A percentile compares a stretch with the other conserved stretches of the same genome.
phyloP scores from a whole-genome alignment of 2,797 vertebrate genomes.

The Poeciliopsis presidionis region DNA sequence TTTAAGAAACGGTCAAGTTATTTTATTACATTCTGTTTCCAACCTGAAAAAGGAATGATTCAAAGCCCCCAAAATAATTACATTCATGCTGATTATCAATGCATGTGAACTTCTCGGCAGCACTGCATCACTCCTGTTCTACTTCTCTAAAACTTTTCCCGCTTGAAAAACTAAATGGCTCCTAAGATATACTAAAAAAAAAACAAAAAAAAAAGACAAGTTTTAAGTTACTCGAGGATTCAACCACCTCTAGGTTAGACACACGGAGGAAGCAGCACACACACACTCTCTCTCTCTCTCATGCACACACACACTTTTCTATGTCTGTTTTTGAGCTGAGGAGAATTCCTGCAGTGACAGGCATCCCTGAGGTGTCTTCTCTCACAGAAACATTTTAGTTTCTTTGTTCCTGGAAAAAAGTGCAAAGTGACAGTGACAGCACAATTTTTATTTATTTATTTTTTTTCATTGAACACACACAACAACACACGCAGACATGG shows the following conservation, averaged over 20 bases:
- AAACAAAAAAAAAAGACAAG: not conserved
- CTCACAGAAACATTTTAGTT: slow-evolving; percentile 68
- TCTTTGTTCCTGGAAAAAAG: slow-evolving; percentile 66
- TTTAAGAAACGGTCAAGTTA: not conserved
- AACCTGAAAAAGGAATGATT: not conserved
- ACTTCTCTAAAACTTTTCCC: slow-evolving; percentile 44
- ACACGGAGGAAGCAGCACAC: slow-evolving; percentile 26
- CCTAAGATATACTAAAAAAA: slow-evolving; percentile 3
- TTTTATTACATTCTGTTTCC: not conserved
- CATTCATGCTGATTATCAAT: not conserved
- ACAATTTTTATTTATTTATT: slow-evolving; percentile 22
- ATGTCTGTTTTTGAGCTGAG: slow-evolving; percentile 43
- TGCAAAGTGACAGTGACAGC: slow-evolving; percentile 73
- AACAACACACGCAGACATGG: slow-evolving; percentile 1
- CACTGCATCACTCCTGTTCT: slow-evolving; percentile 26
- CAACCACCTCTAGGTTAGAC: slow-evolving; percentile 51
- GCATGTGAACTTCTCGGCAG: not conserved
- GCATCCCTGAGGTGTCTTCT: slow-evolving; percentile 69
- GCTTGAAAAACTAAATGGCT: slow-evolving; percentile 34
- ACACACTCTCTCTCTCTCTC: not conserved
- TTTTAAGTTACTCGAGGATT: slow-evolving; percentile 50
- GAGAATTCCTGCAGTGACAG: slow-evolving; percentile 67
- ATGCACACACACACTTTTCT: slow-evolving; percentile 26
- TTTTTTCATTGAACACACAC: slow-evolving; percentile 39
- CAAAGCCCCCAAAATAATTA: not conserved